Base-by-base conservation (phyloP, 2,113 vertebrate species). In the Oplegnathus fasciatus region DNA sequence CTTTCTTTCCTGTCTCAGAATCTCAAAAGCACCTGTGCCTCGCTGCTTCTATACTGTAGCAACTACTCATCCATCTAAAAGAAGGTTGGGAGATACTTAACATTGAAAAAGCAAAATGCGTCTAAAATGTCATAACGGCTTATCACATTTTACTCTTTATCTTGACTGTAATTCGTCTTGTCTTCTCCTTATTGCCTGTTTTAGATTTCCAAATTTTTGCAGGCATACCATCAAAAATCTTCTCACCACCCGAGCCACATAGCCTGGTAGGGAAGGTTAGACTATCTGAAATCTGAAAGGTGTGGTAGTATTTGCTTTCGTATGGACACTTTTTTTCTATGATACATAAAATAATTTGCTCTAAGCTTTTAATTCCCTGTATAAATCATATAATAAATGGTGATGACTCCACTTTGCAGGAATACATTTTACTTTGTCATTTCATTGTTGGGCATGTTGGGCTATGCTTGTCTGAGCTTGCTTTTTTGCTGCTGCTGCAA, bases 21-120 rank as follows among this genome's bases (percentile, higher is more conserved):
- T 69, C 48, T 83, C 52, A 72, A 0, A 64, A 18, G 52, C 74
- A 82, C 81, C 66, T 80, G 52, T 69, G 75, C 40, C 65, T 78
- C 55, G 6, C 26, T 62, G 71, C 65, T 17, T 22, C 48, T 15
- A 26, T 11, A 54, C 50, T 67, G 61, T 11, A 73, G 28, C 58
- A 58, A 44, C 55, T 17, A 60, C 15, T 68, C 55, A 52, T 69
- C 32, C 32, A 50, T 61, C 78, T 66, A 50, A 72, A 28, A 71
- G 54, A 61, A 1, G 55, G 37, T 55, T 6, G 7, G 30, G 28
- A 57, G 24, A 42, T 30, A 42, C 24, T 40, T 60, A 15, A 28
- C 32, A 34, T 5, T 32, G 46, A 61, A 34, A n/a, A 66, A 28
- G 26, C n/a, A 26, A 7, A 37, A 20, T 54, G 20, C 40, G 30